Base-by-base conservation (phyloP, 2,113 vertebrate species). In the Micromys minutus region DNA sequence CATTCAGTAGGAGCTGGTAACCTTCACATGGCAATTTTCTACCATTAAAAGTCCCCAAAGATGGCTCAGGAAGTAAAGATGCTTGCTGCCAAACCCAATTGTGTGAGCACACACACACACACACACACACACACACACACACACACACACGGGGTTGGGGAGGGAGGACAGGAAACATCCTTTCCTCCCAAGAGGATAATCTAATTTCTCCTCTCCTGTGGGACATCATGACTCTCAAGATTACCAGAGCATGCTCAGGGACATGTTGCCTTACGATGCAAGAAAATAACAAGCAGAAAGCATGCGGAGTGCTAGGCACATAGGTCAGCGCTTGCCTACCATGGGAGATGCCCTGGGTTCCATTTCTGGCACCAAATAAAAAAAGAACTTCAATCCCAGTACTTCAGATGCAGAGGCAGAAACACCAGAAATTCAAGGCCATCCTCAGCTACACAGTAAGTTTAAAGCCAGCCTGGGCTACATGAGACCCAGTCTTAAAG, bases 1-100 rank as follows among this genome's bases (percentile, higher is more conserved):
- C 0, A 2, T 1, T 17, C n/a, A 0, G 2, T 16, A 69, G 92
- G 50, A 39, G 52, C 75, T 4, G 0, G 34, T 1, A 3, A 13
- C 57, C 75, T 61, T 75, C 69, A 29, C 39, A 1, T 1, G 47
- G 80, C 7, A 34, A 39, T 22, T 26, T 31, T 36, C 59, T 63
- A 15, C 57, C 86, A 57, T n/a, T 7, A 42, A 72, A n/a, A 50
- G 24, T 9, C 45, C 10, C 55, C 13, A 59, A 26, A 39, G 84
- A 69, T 26, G 47, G 47, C 65, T 87, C 45, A n/a, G 84, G 17
- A 13, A 26, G 19, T 72, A 29, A 84, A 71, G 65, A 34, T 1
- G 6, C 22, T 52, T 87, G 63, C 63, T 67, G 45, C 11, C 63
- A 36, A 50, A 13, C 6, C 84, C 34, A 59, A 47, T 7, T 19